Percentiles rank a stretch among this genome's conserved stretches.
Evolutionary conservation across 2,797 vertebrate genomes (phyloP).

Genomic region (Sebastes hubbsi): DNA sequence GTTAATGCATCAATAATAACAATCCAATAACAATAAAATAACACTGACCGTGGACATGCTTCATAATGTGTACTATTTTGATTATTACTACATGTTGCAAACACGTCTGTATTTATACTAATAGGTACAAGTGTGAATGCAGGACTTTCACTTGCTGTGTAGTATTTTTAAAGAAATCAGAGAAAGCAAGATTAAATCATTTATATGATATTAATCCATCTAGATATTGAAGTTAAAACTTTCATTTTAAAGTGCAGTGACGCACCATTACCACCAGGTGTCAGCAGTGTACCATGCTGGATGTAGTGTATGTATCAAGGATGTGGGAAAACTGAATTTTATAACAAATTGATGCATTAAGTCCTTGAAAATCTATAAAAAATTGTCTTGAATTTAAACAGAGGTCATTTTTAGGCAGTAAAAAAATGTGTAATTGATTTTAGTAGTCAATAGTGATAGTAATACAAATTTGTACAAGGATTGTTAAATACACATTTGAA

Average conservation of each 20-base stretch:
- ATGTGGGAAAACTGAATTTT: neutral
- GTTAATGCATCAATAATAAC: neutral
- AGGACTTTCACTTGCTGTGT: neutral
- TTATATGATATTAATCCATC: neutral
- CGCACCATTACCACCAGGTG: neutral
- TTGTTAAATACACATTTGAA: neutral
- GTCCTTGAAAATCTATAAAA: neutral
- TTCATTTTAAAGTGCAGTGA: constrained; percentile 4
- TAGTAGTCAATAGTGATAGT: neutral
- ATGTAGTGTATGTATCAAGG: no score
- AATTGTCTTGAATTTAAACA: neutral
- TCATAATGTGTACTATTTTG: neutral
- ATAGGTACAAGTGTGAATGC: neutral
- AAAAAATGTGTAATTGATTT: neutral
- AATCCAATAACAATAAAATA: neutral
- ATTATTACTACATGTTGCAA: neutral
- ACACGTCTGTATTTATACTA: neutral
- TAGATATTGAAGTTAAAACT: neutral
- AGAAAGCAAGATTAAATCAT: rapidly evolving
- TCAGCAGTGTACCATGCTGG: constrained; percentile 16
- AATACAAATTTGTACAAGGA: neutral
- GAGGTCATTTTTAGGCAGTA: neutral
- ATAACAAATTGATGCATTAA: neutral
- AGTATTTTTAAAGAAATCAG: no score
- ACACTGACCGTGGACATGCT: neutral